These are phyloP conservation scores for Metopia argyrocephala DNA, from an alignment of 2,888 invertebrate species.

Conservation along the genomic window DNA sequence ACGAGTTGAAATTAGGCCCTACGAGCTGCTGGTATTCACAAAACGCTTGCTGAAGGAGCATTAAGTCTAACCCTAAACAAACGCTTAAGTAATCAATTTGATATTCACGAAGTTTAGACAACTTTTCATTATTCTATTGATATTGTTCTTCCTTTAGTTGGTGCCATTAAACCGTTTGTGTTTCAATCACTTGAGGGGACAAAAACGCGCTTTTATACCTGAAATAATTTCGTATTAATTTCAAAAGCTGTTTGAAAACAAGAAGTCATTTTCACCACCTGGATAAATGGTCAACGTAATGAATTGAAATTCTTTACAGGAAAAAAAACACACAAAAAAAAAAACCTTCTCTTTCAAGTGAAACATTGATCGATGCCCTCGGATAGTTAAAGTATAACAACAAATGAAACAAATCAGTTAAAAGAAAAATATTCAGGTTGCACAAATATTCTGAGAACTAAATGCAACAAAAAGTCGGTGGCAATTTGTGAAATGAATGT, in stretches of 20 bases:
- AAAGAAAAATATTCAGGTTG: slow-evolving; percentile 37
- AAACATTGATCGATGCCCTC: slow-evolving; percentile 59
- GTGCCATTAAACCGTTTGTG: slow-evolving; percentile 12
- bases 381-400: slow-evolving; percentile 59
- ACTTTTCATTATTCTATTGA: no score
- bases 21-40: no score
- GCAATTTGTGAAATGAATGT: slow-evolving; percentile 66
- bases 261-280: slow-evolving; percentile 62
- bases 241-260: slow-evolving; percentile 59
- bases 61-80: no score
- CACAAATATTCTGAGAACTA: slow-evolving; percentile 37
- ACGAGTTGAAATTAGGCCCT: no score
- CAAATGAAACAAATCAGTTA: slow-evolving; percentile 52
- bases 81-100: no score
- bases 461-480: slow-evolving; percentile 66
- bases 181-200: slow-evolving; percentile 7
- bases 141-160: slow-evolving; percentile 20
- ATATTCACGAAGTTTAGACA: no score
- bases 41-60: no score
- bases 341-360: slow-evolving; percentile 54
- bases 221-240: slow-evolving; percentile 51
- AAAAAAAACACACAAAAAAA: not conserved
- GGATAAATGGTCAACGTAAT: slow-evolving; percentile 47
- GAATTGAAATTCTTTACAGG: slow-evolving; percentile 55
- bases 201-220: slow-evolving; percentile 2